phyloP scores from a whole-genome alignment of 1,140 invertebrate species.

The Trypoxylus dichotomus region DNA sequence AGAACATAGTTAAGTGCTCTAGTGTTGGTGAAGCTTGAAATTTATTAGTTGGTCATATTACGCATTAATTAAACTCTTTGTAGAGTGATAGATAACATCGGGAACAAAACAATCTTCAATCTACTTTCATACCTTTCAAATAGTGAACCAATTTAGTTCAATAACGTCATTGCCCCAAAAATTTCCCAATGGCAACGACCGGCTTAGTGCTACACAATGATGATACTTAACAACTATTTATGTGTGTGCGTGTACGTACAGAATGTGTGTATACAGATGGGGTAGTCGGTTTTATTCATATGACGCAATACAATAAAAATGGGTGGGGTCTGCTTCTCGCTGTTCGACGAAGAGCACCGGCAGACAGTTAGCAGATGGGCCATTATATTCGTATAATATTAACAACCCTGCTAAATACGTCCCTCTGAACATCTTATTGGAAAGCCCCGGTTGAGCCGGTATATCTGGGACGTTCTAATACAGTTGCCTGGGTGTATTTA shows the following conservation, averaged over 20 bases:
- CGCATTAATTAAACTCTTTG: too few species aligned
- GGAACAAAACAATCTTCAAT: too few species aligned
- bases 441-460: background rate
- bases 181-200: too few species aligned
- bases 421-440: conserved; percentile 22
- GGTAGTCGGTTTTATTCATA: background rate
- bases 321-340: background rate
- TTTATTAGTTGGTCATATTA: too few species aligned
- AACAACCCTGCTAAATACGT: conserved; percentile 29
- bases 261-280: background rate
- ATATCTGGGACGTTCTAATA: background rate
- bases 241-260: background rate
- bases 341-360: background rate
- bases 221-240: background rate
- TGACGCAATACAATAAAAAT: conserved; percentile 15
- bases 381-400: conserved; percentile 26
- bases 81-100: too few species aligned
- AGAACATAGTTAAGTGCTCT: too few species aligned
- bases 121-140: too few species aligned
- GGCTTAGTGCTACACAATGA: background rate
- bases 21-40: too few species aligned
- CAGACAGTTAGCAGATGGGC: conserved; percentile 29
- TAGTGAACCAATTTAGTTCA: too few species aligned
- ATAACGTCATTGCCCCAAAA: too few species aligned
- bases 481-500: background rate